Evolutionary conservation across 1,140 invertebrate species (phyloP).

Genomic region (Euura saliciscinereae): DNA sequence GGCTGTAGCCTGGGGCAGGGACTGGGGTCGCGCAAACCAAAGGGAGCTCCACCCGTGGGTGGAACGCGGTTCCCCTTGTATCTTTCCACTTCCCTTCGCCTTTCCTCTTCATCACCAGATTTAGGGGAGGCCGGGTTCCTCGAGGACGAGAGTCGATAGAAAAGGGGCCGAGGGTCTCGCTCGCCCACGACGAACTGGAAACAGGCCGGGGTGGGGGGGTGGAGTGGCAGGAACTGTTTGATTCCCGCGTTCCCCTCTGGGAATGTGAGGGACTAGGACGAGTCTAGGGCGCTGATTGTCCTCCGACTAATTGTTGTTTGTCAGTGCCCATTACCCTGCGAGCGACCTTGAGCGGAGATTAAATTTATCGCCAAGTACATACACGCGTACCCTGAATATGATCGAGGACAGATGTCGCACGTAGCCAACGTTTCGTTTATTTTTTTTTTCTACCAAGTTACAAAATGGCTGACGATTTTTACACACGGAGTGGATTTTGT

Average conservation of each 20-base stretch:
- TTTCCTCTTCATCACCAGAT: neutral
- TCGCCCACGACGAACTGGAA: too few species aligned
- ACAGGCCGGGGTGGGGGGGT: too few species aligned
- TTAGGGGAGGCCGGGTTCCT: too few species aligned
- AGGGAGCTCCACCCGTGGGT: constrained; percentile 8
- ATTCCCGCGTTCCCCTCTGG: too few species aligned
- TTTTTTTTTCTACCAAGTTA: neutral
- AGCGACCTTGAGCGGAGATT: neutral
- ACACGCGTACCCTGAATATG: neutral
- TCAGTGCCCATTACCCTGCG: neutral
- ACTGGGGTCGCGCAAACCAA: constrained; percentile 35
- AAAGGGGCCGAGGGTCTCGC: neutral
- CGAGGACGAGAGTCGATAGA: neutral
- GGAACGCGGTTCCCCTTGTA: neutral
- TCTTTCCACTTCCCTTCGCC: neutral
- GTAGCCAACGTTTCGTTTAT: neutral
- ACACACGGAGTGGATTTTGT: neutral
- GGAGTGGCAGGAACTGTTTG: too few species aligned
- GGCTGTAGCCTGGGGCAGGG: constrained; percentile 35
- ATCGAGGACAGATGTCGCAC: neutral
- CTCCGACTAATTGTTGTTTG: neutral
- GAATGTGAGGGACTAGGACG: too few species aligned
- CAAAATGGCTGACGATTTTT: neutral
- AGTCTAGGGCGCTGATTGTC: neutral
- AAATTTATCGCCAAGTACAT: neutral